phyloP scores from a whole-genome alignment of 2,113 vertebrate species.

The Pyxicephalus adspersus region DNA sequence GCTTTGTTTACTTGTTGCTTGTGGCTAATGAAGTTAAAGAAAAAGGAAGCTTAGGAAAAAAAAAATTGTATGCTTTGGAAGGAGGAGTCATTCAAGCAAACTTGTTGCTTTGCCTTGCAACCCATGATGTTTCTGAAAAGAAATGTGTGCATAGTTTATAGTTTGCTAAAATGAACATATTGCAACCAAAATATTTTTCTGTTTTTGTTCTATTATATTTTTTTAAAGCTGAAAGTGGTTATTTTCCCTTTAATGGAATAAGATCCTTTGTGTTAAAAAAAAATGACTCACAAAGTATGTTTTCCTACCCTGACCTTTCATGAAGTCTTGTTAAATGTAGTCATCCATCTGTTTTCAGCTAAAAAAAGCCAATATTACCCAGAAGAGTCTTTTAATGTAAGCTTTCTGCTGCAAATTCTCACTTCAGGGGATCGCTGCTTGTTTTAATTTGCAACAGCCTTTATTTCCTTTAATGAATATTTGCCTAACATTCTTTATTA shows the following conservation, averaged over 20 bases:
- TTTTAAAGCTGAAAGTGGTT: neutral
- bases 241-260: constrained; percentile 38
- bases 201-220: neutral
- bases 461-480: neutral
- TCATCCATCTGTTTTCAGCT: constrained; percentile 45
- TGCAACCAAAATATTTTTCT: too few relatives aligned
- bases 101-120: too few relatives aligned
- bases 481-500: too few relatives aligned
- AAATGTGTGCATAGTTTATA: too few relatives aligned
- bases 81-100: too few relatives aligned
- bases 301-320: constrained; percentile 53
- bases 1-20: too few relatives aligned
- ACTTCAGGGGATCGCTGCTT: constrained; percentile 12
- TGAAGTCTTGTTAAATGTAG: constrained; percentile 47
- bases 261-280: constrained; percentile 23
- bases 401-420: neutral
- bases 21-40: too few relatives aligned
- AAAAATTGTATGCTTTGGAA: too few relatives aligned
- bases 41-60: too few relatives aligned
- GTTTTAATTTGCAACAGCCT: neutral
- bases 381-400: constrained; percentile 42
- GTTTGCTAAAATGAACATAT: too few relatives aligned
- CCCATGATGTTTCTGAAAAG: too few relatives aligned
- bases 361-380: constrained; percentile 48
- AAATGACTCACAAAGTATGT: constrained; percentile 46